A percentile compares a stretch with the other conserved stretches of the same genome.
Conservation (phyloP, 2,888 invertebrate species). For the Hoplodrina blanda region DNA sequence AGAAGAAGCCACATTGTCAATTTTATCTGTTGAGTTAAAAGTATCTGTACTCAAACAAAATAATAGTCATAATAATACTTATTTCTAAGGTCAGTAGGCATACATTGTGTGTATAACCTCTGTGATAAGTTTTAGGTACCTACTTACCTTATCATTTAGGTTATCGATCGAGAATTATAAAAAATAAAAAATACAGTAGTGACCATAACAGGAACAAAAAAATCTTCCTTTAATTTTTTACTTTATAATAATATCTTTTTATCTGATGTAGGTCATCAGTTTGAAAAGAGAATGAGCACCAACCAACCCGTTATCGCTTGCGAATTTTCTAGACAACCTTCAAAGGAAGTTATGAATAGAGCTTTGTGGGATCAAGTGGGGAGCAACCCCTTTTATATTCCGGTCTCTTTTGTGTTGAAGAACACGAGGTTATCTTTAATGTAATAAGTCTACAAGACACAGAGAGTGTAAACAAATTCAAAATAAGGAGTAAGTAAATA, state of each 20-base stretch:
- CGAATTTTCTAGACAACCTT: conserved; percentile 26
- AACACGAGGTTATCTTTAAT: neutral
- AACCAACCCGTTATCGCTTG: neutral
- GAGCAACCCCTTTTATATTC: conserved; percentile 5
- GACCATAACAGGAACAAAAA: neutral
- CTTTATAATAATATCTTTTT: neutral
- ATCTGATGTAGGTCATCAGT: neutral
- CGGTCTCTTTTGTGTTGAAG: conserved; percentile 22
- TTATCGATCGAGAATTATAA: conserved; percentile 21
- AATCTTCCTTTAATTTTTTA: neutral
- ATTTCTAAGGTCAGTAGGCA: conserved; percentile 12
- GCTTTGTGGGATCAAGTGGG: conserved; percentile 27
- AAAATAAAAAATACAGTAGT: neutral
- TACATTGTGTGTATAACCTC: conserved; percentile 12
- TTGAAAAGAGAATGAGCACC: conserved; percentile 4
- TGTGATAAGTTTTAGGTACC: conserved; percentile 14
- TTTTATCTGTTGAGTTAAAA: neutral
- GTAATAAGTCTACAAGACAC: neutral
- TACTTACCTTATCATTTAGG: conserved; percentile 18
- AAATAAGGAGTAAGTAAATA: too few relatives aligned
- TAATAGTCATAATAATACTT: neutral
- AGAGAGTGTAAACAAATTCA: neutral
- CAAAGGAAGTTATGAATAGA: conserved; percentile 22
- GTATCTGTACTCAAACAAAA: neutral
- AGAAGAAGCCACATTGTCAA: too few relatives aligned